Conservation (phyloP, 2,888 invertebrate species). For the Trilocha varians region DNA sequence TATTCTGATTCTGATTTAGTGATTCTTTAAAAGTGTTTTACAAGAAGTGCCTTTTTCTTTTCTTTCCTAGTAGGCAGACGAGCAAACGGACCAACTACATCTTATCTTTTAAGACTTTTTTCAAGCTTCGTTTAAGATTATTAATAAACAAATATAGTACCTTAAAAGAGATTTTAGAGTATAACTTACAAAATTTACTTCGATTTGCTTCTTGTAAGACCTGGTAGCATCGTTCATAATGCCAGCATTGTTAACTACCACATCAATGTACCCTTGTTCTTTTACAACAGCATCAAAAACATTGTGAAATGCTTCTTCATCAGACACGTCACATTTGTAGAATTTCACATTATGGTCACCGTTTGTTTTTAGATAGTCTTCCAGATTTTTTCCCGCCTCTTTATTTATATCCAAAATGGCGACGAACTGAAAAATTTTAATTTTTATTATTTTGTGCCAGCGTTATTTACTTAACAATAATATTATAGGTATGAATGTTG, state of each 20-base stretch:
- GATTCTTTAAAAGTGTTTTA: no score
- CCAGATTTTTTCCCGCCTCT: slow-evolving; percentile 20
- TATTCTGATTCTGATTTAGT: no score
- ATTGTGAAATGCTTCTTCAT: slow-evolving; percentile 19
- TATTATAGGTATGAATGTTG: no score
- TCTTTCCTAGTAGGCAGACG: no score
- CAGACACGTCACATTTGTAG: slow-evolving; percentile 33
- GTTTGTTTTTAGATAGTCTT: slow-evolving; percentile 28
- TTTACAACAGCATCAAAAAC: slow-evolving; percentile 13
- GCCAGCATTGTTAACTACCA: slow-evolving; percentile 25
- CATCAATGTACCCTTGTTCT: slow-evolving; percentile 19
- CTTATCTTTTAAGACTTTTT: no score
- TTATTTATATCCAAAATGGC: slow-evolving; percentile 30
- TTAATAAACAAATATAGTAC: no score
- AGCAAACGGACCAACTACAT: no score
- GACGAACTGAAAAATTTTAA: slow-evolving; percentile 27
- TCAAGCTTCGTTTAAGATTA: no score
- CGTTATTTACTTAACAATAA: no score
- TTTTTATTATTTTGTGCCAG: no score
- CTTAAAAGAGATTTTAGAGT: no score
- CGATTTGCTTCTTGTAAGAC: slow-evolving; percentile 8
- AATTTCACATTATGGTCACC: slow-evolving; percentile 29
- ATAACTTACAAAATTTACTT: slow-evolving; percentile 11
- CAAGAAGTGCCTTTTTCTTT: no score
- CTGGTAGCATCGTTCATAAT: slow-evolving; percentile 6